phyloP scores from a whole-genome alignment of 64 coral and sea anemone genomes.

The Porites lutea region DNA sequence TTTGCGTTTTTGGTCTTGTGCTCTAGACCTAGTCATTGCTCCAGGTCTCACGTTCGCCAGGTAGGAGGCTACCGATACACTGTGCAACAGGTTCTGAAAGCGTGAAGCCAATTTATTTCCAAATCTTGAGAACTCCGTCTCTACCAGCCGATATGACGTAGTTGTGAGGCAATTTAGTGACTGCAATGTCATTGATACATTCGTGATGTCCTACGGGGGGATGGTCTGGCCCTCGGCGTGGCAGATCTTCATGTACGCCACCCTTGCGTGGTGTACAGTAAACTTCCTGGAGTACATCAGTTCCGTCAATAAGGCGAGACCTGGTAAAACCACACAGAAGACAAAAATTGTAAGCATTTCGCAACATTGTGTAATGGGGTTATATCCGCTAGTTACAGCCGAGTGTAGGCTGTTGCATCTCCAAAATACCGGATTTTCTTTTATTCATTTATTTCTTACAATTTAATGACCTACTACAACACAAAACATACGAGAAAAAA shows the following conservation, averaged over 20 bases:
- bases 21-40: neutral
- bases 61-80: neutral
- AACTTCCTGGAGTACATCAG: conserved; percentile 94
- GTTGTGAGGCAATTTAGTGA: conserved; percentile 90
- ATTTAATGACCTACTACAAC: too few species aligned
- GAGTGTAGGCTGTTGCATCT: too few species aligned
- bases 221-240: conserved; percentile 88
- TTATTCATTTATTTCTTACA: too few species aligned
- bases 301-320: conserved; percentile 95
- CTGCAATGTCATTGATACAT: conserved; percentile 92
- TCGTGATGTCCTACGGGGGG: conserved; percentile 94
- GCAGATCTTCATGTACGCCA: conserved; percentile 87
- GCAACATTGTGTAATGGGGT: too few species aligned
- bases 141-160: conserved; percentile 91
- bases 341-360: neutral
- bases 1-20: too few species aligned
- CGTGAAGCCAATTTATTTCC: conserved; percentile 72
- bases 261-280: conserved; percentile 88
- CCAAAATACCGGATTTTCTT: too few species aligned
- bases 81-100: neutral
- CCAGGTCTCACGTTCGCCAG: too few species aligned
- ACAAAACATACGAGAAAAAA: too few species aligned
- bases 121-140: conserved; percentile 96
- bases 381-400: too few species aligned
- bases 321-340: conserved; percentile 30